Evolutionary conservation across 2,888 invertebrate species (phyloP), one percentile per base, ranked within the genome.

Genomic region (Cylloceria caligata): DNA sequence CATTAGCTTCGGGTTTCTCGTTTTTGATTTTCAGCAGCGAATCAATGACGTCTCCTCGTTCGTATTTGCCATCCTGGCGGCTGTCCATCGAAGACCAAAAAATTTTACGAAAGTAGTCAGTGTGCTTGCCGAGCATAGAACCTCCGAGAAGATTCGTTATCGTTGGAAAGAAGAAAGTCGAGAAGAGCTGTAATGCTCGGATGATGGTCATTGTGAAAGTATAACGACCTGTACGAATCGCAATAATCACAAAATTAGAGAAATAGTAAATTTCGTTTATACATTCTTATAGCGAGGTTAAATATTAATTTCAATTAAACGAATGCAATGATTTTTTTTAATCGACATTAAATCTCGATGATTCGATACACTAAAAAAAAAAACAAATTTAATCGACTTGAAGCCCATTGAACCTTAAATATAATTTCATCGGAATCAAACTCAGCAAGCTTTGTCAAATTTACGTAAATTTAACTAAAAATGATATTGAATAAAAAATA

Each of bases 31-130:
- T 86, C 3, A 90, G 19, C 3, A 91, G 65, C 5, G 85, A 83
- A 75, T 91, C 91, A 0, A 91, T 89, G 2, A 90, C 16, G 19
- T 91, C 91, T 0, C 89, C 91, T n/a, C 90, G 86, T 72, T 88
- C 88, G 0, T 24, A 42, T 11, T 87, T 87, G 0, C 84, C 84
- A 7, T 77, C 36, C 24, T 89, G 88, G 19, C 91, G 85, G 0
- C 57, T 76, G 19, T 91, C 81, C 87, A 91, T 84, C 0, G 90
- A 90, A 4, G 84, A 80, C 89, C 89, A 89, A 60, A 91, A 91
- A n/a, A 91, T 62, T 24, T 81, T 81, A 0, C 89, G 86, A n/a
- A 91, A 90, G 47, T 87, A 91, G 11, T 86, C 45, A 0, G 83
- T 87, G 1, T 83, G 42, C 0, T 71, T 2, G 2, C 86, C 88